Conservation (phyloP, 2,888 invertebrate genomes). For the Eulithis testata region DNA sequence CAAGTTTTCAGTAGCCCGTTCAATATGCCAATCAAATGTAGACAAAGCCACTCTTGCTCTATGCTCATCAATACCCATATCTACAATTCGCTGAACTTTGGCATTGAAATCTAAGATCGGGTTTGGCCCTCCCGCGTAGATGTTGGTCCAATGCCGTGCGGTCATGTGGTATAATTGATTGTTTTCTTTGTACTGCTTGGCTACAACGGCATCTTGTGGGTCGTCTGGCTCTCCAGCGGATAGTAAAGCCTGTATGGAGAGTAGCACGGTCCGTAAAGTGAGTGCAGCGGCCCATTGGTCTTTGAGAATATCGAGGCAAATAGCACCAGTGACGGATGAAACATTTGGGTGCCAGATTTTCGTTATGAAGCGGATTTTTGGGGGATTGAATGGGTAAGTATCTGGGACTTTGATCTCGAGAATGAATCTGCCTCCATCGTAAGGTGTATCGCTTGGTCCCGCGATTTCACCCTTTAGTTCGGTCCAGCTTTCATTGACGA, state of each 20-base stretch:
- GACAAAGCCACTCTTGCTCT: constrained; percentile 95
- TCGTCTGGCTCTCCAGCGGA: constrained; percentile 97
- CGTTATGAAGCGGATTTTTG: constrained; percentile 98
- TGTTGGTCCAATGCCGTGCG: constrained; percentile 97
- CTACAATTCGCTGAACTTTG: constrained; percentile 94
- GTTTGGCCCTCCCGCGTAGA: constrained; percentile 93
- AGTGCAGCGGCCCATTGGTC: constrained; percentile 99
- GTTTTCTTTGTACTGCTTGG: constrained; percentile 97
- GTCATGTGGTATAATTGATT: constrained; percentile 94
- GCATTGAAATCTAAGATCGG: constrained; percentile 89
- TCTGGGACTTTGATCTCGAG: constrained; percentile 99
- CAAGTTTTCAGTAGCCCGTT: constrained; percentile 92
- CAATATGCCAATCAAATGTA: constrained; percentile 96
- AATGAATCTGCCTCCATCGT: constrained; percentile 97
- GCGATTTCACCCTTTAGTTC: constrained; percentile 97
- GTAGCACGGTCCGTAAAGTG: constrained; percentile 97
- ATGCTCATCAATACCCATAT: constrained; percentile 97
- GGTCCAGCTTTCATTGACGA: constrained; percentile 95
- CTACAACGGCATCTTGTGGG: constrained; percentile 98
- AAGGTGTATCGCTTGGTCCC: constrained; percentile 99
- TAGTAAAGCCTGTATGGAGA: constrained; percentile 97
- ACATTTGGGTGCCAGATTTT: constrained; percentile 99
- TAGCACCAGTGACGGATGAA: constrained; percentile 98
- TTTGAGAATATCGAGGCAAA: constrained; percentile 99
- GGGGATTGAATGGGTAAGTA: constrained; percentile 99